A percentile compares a stretch with the other conserved stretches of the same genome.
Conservation (phyloP, 2,888 invertebrate genomes). For the Hanleya hanleyi region DNA sequence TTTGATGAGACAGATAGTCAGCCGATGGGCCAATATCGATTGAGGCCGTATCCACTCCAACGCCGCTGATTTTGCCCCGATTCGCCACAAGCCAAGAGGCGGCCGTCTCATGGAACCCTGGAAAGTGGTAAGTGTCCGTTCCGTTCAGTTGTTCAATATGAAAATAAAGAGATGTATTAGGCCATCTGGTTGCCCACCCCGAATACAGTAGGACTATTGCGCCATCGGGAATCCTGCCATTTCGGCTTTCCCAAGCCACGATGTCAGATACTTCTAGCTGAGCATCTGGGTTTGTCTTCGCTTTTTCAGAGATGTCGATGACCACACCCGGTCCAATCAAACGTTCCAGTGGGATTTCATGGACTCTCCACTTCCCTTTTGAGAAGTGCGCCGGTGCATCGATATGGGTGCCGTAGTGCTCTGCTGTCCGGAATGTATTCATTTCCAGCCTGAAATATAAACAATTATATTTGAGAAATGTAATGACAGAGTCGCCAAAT, state of each 20-base stretch:
- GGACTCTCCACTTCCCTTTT: conserved; percentile 74
- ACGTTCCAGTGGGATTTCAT: conserved; percentile 75
- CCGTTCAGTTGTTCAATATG: conserved; percentile 37
- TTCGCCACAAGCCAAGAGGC: conserved; percentile 78
- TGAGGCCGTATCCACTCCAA: conserved; percentile 81
- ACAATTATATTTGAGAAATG: too few species aligned
- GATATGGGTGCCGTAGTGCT: conserved; percentile 80
- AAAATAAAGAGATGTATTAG: conserved; percentile 51
- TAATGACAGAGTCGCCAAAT: too few species aligned
- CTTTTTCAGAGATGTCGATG: conserved; percentile 53
- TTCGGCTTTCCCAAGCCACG: conserved; percentile 71
- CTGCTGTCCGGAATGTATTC: conserved; percentile 77
- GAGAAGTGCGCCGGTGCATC: conserved; percentile 80
- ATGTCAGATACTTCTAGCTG: conserved; percentile 69
- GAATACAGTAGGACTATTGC: conserved; percentile 74
- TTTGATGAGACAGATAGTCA: conserved; percentile 76
- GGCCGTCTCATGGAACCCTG: conserved; percentile 77
- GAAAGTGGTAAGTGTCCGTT: conserved; percentile 53
- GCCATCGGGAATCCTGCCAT: conserved; percentile 73
- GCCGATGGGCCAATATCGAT: conserved; percentile 77
- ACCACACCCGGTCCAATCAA: conserved; percentile 73
- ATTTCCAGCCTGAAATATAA: conserved; percentile 74
- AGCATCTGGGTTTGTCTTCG: conserved; percentile 43
- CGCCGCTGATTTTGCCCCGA: conserved; percentile 74
- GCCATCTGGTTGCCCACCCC: conserved; percentile 71